These are phyloP conservation scores for Ctenomys sociabilis DNA, from an alignment of 2,113 vertebrate genomes.

Conservation along the genomic window DNA sequence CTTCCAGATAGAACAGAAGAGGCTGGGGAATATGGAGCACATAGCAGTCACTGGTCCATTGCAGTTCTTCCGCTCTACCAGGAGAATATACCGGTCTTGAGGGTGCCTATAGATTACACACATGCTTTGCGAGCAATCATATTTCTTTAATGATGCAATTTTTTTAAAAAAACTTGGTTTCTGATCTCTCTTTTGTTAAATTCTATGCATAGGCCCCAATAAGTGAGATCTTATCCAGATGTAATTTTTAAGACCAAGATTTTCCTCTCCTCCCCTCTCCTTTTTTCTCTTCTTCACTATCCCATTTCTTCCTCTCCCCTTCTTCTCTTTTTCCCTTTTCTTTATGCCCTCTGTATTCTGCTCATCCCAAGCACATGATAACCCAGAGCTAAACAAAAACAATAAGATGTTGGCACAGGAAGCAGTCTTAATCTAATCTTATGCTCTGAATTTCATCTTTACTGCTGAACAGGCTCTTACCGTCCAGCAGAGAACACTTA, in stretches of 20 bases:
- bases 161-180: background rate
- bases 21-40: background rate
- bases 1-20: background rate
- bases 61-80: background rate
- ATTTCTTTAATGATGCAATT: background rate
- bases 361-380: background rate
- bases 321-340: background rate
- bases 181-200: background rate
- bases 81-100: background rate
- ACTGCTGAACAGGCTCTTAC: background rate
- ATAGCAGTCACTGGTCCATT: background rate
- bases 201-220: background rate
- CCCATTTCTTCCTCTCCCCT: background rate
- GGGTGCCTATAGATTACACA: background rate
- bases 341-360: background rate
- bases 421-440: background rate
- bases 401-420: background rate
- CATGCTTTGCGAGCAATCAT: background rate
- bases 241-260: background rate
- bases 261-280: background rate
- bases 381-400: background rate
- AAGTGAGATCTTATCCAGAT: background rate
- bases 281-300: background rate
- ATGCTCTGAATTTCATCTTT: background rate
- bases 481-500: background rate